Evolutionary conservation across 2,888 invertebrate species (phyloP).

Genomic region (Platynereis dumerilii): DNA sequence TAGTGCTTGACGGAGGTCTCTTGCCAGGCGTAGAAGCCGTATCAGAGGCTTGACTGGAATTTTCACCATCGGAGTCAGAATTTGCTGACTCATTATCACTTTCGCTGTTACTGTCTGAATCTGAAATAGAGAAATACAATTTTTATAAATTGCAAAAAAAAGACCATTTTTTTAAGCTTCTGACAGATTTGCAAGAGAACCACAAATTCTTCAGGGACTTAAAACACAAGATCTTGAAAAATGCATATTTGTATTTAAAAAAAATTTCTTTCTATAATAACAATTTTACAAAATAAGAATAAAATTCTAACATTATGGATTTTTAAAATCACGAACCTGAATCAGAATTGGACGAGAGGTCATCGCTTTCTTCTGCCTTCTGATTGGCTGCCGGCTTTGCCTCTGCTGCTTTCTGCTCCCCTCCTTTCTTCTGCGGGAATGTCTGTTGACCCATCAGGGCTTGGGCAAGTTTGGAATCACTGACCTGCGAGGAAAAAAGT

Average conservation of each 20-base stretch:
- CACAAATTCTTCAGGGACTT: too few relatives aligned
- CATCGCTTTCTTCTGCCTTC: conserved; percentile 7
- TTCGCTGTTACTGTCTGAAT: background rate
- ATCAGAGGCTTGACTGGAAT: conserved; percentile 28
- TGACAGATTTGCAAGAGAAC: too few relatives aligned
- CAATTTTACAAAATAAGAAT: too few relatives aligned
- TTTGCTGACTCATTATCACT: conserved; percentile 13
- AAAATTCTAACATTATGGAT: too few relatives aligned
- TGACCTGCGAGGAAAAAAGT: too few relatives aligned
- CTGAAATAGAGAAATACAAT: background rate
- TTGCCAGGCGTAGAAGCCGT: conserved; percentile 15
- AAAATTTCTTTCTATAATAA: too few relatives aligned
- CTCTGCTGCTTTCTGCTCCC: background rate
- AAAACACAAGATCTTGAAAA: too few relatives aligned
- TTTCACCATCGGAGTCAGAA: conserved; percentile 28
- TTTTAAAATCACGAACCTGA: conserved; percentile 1
- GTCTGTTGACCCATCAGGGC: conserved; percentile 26
- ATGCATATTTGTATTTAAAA: too few relatives aligned
- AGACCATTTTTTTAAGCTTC: too few relatives aligned
- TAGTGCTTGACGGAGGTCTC: conserved; percentile 1
- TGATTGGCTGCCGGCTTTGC: conserved; percentile 2
- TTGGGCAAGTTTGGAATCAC: conserved; percentile 30
- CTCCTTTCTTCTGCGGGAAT: background rate
- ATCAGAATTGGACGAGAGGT: background rate
- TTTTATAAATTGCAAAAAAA: too few relatives aligned